Percentiles rank a stretch among this genome's conserved stretches.
These are phyloP conservation scores for Plagiodera versicolora DNA, from an alignment of 2,888 invertebrate genomes.

Conservation along the genomic window DNA sequence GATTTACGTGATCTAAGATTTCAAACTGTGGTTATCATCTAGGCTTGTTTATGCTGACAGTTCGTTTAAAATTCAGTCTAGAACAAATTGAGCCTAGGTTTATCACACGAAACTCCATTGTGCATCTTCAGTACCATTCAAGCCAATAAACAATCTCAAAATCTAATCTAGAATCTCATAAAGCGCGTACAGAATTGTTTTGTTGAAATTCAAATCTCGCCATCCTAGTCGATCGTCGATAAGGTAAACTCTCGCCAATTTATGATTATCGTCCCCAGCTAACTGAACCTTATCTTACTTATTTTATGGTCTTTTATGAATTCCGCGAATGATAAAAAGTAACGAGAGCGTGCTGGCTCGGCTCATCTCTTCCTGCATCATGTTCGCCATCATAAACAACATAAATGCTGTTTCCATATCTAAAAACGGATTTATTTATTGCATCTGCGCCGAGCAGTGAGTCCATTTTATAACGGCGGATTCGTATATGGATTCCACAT, in stretches of 20 bases:
- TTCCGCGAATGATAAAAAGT: conserved; percentile 53
- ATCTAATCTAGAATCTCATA: neutral
- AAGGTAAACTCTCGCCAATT: conserved; percentile 35
- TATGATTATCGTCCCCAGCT: conserved; percentile 44
- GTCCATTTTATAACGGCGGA: conserved; percentile 41
- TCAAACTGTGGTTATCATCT: no score
- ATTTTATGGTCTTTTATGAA: conserved; percentile 46
- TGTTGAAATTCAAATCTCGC: conserved; percentile 19
- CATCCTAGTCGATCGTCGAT: conserved; percentile 22
- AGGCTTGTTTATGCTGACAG: no score
- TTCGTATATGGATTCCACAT: conserved; percentile 41
- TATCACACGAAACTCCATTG: no score
- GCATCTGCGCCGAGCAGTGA: conserved; percentile 21
- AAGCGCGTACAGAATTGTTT: neutral
- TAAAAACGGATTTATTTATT: conserved; percentile 51
- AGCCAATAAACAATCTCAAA: neutral
- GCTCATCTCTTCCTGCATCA: conserved; percentile 50
- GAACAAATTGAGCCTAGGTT: no score
- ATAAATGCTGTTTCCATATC: conserved; percentile 51
- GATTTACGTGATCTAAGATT: no score
- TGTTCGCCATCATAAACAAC: conserved; percentile 49
- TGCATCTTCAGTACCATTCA: no score
- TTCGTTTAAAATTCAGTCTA: no score
- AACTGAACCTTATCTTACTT: conserved; percentile 44
- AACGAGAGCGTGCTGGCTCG: conserved; percentile 52